Evolutionary conservation across 2,797 vertebrate species (phyloP).

Genomic region (Parotocinclus haroldoi): DNA sequence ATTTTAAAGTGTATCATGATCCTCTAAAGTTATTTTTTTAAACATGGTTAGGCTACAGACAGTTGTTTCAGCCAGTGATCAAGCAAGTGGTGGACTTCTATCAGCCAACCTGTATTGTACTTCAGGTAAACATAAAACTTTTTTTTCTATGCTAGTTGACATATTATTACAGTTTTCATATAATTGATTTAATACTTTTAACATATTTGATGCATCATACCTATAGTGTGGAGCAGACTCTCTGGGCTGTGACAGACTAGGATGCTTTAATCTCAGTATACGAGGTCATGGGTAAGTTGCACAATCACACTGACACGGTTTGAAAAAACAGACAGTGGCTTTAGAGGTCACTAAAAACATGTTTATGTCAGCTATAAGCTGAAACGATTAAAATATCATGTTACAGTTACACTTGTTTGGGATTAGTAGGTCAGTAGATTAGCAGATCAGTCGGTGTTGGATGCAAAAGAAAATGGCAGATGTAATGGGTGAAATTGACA

Average conservation of each 20-base stretch:
- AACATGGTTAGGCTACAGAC: conserved; percentile 83
- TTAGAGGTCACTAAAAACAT: too few relatives aligned
- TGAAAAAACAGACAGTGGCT: too few relatives aligned
- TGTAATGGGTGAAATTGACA: too few relatives aligned
- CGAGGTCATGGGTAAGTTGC: conserved; percentile 92
- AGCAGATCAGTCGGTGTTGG: too few relatives aligned
- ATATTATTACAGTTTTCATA: not conserved
- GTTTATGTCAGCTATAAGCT: too few relatives aligned
- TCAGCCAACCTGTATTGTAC: conserved; percentile 95
- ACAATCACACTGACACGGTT: not conserved
- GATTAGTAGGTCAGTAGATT: too few relatives aligned
- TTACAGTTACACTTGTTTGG: too few relatives aligned
- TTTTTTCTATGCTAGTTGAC: not conserved
- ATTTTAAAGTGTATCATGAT: too few relatives aligned
- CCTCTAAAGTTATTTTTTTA: too few relatives aligned
- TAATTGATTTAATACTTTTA: not conserved
- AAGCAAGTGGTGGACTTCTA: conserved; percentile 98
- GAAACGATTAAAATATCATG: too few relatives aligned
- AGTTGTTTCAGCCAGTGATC: conserved; percentile 96
- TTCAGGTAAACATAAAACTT: conserved; percentile 78
- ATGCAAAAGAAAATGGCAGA: too few relatives aligned
- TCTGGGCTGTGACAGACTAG: conserved; percentile 91
- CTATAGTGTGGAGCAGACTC: conserved; percentile 93
- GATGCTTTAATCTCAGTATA: conserved; percentile 98
- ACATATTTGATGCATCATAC: conserved; percentile 3